A percentile compares a stretch with the other conserved stretches of the same genome.
Conservation (phyloP, 2,113 vertebrate genomes). For the Craseonycteris thonglongyai region DNA sequence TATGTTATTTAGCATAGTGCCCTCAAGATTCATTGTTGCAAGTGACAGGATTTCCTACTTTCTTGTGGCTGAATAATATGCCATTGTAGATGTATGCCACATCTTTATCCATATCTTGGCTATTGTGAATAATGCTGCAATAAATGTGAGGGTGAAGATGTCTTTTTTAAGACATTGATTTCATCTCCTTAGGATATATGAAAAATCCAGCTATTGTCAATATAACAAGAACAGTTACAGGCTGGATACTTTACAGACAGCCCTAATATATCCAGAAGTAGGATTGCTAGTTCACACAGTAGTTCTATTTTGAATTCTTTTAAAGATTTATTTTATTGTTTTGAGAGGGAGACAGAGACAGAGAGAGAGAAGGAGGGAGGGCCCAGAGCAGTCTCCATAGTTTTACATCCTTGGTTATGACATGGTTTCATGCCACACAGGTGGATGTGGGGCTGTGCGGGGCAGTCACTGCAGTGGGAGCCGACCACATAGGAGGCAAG, state of each 20-base stretch:
- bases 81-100: neutral
- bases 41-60: neutral
- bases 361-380: no score
- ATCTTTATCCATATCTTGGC: neutral
- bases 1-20: neutral
- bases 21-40: neutral
- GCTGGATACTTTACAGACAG: no score
- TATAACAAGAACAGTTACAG: no score
- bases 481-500: no score
- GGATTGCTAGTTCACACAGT: neutral
- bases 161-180: neutral
- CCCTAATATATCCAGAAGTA: neutral
- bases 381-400: no score
- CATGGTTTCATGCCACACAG: no score
- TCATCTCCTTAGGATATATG: neutral
- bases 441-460: no score
- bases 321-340: no score
- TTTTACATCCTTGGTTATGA: no score
- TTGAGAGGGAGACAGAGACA: no score
- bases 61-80: neutral
- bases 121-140: neutral
- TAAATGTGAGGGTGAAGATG: neutral
- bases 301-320: neutral
- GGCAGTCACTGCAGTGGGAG: no score
- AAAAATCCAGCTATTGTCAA: no score